Conservation (phyloP, 2,797 vertebrate genomes). For the Hippoglossus hippoglossus region DNA sequence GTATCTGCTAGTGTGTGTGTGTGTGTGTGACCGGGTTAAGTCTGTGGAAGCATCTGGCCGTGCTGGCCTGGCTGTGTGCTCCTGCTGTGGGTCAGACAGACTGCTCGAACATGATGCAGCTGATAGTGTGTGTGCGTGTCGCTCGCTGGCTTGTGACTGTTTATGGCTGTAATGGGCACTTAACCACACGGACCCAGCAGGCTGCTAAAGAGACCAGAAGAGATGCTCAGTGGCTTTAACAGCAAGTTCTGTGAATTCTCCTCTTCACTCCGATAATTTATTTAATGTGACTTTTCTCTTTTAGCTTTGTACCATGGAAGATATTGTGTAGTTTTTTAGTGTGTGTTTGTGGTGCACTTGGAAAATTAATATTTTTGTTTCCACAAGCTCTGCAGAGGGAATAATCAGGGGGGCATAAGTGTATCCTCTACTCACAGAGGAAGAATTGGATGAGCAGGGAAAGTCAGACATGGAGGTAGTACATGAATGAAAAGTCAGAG, state of each 20-base stretch:
- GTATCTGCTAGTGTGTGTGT: conserved; percentile 3
- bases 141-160: conserved; percentile 60
- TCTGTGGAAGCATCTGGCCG: conserved; percentile 66
- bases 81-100: conserved; percentile 69
- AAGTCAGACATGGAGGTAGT: conserved; percentile 42
- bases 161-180: conserved; percentile 71
- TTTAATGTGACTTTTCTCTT: conserved; percentile 34
- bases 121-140: conserved; percentile 37
- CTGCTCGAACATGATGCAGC: conserved; percentile 64
- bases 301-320: conserved; percentile 21
- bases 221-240: conserved; percentile 48
- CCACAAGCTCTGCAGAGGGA: conserved; percentile 31
- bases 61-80: conserved; percentile 49
- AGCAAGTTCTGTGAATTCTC: conserved; percentile 47
- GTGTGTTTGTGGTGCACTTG: conserved; percentile 33
- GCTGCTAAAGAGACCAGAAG: conserved; percentile 54
- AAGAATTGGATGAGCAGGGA: conserved; percentile 38
- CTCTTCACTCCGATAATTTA: conserved; percentile 41
- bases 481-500: conserved; percentile 42
- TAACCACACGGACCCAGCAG: conserved; percentile 70
- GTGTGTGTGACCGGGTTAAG: conserved; percentile 23
- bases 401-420: conserved; percentile 16
- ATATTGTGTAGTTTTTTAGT: conserved; percentile 10
- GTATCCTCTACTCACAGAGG: conserved; percentile 53
- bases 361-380: conserved; percentile 35